Base-by-base conservation (phyloP, 30 jellyfish, hydroid and myxozoan species). In the Turritopsis rubra region DNA sequence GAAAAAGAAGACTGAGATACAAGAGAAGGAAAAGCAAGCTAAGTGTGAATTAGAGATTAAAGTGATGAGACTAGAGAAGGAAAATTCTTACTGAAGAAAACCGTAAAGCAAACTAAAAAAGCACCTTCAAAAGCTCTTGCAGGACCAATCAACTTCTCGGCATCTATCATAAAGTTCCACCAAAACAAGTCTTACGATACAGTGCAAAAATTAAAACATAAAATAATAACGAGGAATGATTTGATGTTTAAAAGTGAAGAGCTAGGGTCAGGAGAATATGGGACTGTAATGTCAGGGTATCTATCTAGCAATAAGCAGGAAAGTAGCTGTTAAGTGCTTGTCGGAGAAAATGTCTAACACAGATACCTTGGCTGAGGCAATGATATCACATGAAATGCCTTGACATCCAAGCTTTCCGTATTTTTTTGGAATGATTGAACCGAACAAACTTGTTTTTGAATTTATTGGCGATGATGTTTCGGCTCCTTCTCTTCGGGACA, bases 381-480 rank as follows among this genome's bases (percentile, higher is more conserved):
- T 23, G 22, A 60, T 60, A 60, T 60, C 73, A 60, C 21, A 18
- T 21, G 73, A 60, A 23, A 60, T 60, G 73, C 21, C 73, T 60
- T 21, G 73, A 18, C 73, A 60, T 60, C 73, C 73, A 18, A 60
- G 21, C 21, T 60, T 60, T 60, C 22, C 73, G 19, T 60, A 18
- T 60, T 21, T 60, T 18, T 60, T 60, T 60, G 73, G 73, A 18
- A 60, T 60, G 73, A 18, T 21, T 60, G 73, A 60, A 60, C 73
- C 73, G 73, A 60, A 60, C 21, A 60, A 23, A 23, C 21, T 60
- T 21, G 21, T 60, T 60, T 60, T 60, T 18, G 73, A 60, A 23
- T 60, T 60, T 60, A 60, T 60, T 60, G 73, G 73, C 73, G 21
- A 60, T 60, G 73, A 60, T 60, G 73, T 60, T 21, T 0, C 73